Conservation (phyloP, 2,888 invertebrate genomes). For the Serrognathus titanus region DNA sequence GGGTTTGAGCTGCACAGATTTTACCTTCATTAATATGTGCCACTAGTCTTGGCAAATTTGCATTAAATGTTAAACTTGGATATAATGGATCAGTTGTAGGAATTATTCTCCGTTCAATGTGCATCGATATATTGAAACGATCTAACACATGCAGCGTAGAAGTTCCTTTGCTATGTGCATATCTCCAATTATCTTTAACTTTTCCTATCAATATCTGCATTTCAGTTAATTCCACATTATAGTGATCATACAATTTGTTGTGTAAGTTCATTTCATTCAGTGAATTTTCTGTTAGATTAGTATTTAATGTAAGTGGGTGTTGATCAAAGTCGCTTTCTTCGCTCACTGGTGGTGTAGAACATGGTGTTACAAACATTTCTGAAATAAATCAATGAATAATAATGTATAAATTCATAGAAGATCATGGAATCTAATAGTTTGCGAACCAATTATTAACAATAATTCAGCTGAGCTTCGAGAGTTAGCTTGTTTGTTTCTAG, state of each 20-base stretch:
- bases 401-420: too few species aligned
- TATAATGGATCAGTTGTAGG: conserved; percentile 82
- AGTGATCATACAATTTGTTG: conserved; percentile 73
- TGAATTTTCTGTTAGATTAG: conserved; percentile 26
- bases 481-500: too few species aligned
- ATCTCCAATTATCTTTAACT: conserved; percentile 86
- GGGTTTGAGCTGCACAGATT: conserved; percentile 63
- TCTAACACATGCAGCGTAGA: conserved; percentile 79
- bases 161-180: conserved; percentile 78
- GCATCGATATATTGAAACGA: conserved; percentile 55
- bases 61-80: conserved; percentile 79
- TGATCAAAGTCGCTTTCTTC: conserved; percentile 61
- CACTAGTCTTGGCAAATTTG: conserved; percentile 81
- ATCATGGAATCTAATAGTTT: too few species aligned
- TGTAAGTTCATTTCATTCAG: conserved; percentile 62
- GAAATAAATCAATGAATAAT: conserved; percentile 23
- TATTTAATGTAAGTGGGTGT: conserved; percentile 39
- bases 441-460: too few species aligned
- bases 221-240: conserved; percentile 75
- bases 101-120: conserved; percentile 77
- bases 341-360: conserved; percentile 82
- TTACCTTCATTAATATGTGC: conserved; percentile 91
- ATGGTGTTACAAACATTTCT: conserved; percentile 78
- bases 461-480: too few species aligned
- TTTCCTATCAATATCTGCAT: conserved; percentile 85